These are phyloP conservation scores for Lagopus leucura DNA, from an alignment of 2,113 vertebrate species.

Conservation along the genomic window DNA sequence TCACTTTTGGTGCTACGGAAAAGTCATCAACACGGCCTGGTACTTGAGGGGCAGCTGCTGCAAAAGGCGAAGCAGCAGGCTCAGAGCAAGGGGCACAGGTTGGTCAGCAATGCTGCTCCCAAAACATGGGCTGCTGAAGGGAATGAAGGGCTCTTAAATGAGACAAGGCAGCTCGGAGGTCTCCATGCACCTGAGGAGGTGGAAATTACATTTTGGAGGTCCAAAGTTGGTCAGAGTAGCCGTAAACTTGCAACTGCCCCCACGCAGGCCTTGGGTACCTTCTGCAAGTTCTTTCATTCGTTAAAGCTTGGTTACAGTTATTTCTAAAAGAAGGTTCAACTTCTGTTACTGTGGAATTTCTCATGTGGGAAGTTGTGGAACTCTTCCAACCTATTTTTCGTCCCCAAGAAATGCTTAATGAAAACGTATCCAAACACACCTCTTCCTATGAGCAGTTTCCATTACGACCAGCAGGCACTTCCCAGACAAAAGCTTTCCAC, in stretches of 20 bases:
- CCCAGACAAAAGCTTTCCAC: constrained; percentile 57
- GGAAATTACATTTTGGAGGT: not conserved
- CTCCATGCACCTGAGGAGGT: not conserved
- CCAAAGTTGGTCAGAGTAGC: not conserved
- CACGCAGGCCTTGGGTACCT: not conserved
- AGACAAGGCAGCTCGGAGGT: not conserved
- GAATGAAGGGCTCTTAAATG: not conserved
- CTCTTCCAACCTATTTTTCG: constrained; percentile 19
- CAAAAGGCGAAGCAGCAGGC: not conserved
- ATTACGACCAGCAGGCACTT: constrained; percentile 34
- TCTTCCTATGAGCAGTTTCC: constrained; percentile 39
- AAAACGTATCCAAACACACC: constrained; percentile 56
- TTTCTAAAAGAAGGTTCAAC: not conserved
- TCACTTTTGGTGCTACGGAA: not conserved
- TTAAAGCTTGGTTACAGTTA: not conserved
- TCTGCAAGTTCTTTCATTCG: not conserved
- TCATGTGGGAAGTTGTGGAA: not conserved
- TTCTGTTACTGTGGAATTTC: not conserved
- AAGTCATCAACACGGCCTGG: not conserved
- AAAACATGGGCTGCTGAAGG: not conserved
- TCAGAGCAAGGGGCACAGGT: not conserved
- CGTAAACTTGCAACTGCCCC: not conserved
- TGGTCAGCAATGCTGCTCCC: rapidly evolving
- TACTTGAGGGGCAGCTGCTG: not conserved
- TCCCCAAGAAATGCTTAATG: constrained; percentile 17